Base-by-base conservation (phyloP, 1,140 invertebrate genomes). In the Rhizoglyphus robini region DNA sequence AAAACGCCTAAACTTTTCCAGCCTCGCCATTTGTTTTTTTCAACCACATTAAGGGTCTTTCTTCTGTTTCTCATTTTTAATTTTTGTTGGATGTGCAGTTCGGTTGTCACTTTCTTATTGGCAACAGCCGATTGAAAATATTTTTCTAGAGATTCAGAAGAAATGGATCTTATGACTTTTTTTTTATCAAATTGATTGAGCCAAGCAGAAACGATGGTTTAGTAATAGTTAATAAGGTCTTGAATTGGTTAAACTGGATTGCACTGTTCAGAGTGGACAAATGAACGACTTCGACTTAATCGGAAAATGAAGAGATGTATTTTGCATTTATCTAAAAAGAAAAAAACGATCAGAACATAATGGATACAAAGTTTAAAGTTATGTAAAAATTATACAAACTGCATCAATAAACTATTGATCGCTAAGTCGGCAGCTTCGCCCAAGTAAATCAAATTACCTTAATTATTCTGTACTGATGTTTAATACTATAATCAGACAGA, bases 21-120 rank as follows among this genome's bases (percentile, higher is more conserved):
- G 4, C 82, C 81, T 67, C 80, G 78, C 80, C 81, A 84, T 72
- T 84, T 84, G 8, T 80, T 81, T 68, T 80, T 78, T 3, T 79
- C 81, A 38, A 83, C 80, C 70, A 83, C 75, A 70, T 84, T 81
- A 72, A 80, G 32, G 83, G 83, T 65, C 81, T 79, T 23, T 75
- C 72, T 4, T 71, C 75, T 58, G 76, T 79, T 80, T 73, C 83
- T 83, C 2, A 83, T 69, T 70, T 81, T 73, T 18, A 83, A 71
- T 71, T 83, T 83, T 0, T 74, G 71, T 27, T 78, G 75, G 75
- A 81, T 83, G 48, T 77, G 79, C 2, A 68, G 65, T 27, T 71
- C 72, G 34, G 68, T 57, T 63, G 68, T 69, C 15, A 75, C 57
- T 76, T 77, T 69, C 76, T 5, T 18, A 62, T 69, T 73, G 69